Evolutionary conservation across 2,888 invertebrate species (phyloP), one percentile per base, ranked within the genome.

Genomic region (Luperina testacea): DNA sequence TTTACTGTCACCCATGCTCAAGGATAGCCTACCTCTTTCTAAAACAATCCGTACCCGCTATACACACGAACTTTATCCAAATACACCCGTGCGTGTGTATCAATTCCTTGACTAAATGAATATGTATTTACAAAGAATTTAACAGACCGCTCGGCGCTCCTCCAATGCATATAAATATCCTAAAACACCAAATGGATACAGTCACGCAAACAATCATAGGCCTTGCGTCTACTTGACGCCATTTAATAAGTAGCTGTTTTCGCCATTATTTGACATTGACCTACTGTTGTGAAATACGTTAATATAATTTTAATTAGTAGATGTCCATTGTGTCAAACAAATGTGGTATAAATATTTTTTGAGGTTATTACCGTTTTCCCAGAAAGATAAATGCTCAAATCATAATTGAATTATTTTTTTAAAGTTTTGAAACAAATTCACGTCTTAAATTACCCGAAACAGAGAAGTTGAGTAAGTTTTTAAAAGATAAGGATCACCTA

Each of bases 121-220:
- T 80, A 64, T 77, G 59, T 84, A 87, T 88, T 88, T 84, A 88
- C 82, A 80, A 86, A 88, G 73, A 82, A 82, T 76, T 86, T 81
- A 87, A 74, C 81, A 80, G 84, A 72, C 70, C 38, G 75, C 48
- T 65, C 65, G 90, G 90, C 91, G 89, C 91, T 89, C 91, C 91
- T 91, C 88, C 89, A 90, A 91, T 90, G 90, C 90, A 80, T 80
- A 75, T 76, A 93, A 94, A 93, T 89, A 88, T 88, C 90, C 90
- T 91, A 91, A 90, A 91, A 93, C 91, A 88, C 78, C 89, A 92
- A 94, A 94, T 94, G 92, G 89, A 89, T 88, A 82, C 81, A 76
- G 93, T 93, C 94, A 95, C 94, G 94, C 94, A 90, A 94, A 80
- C 86, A 87, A 87, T 87, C 86, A 80, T 80, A 82, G 88, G 84